Conservation (phyloP, 2,888 invertebrate genomes). For the Hofmannophila pseudospretella region DNA sequence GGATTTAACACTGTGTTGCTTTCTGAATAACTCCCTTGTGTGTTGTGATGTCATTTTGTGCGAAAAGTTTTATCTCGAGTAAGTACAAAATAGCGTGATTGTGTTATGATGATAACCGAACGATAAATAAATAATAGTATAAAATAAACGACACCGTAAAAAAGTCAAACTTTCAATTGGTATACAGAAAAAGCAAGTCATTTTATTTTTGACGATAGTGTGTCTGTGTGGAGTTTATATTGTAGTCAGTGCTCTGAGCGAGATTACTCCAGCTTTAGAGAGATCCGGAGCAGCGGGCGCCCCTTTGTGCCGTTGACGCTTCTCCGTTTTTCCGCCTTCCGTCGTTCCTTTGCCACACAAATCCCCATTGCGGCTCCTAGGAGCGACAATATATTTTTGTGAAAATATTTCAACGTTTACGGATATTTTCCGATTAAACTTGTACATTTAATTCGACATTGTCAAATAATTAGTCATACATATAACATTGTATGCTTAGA, state of each 20-base stretch:
- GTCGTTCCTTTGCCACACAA: constrained; percentile 45
- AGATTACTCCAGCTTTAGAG: constrained; percentile 45
- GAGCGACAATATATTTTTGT: constrained; percentile 11
- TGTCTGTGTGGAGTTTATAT: constrained; percentile 24
- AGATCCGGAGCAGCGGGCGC: constrained; percentile 40
- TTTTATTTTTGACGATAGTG: background rate
- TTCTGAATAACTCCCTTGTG: background rate
- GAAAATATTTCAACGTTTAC: constrained; percentile 5
- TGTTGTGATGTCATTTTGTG: background rate
- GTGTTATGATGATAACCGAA: no score
- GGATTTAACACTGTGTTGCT: background rate
- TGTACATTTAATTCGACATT: background rate
- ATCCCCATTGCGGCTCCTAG: constrained; percentile 41
- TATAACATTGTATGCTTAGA: no score
- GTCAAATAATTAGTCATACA: no score
- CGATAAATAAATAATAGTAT: no score
- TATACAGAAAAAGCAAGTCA: background rate
- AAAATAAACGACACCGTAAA: background rate
- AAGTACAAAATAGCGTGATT: background rate
- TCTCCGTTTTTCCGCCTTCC: constrained; percentile 41
- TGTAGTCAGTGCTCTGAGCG: constrained; percentile 33
- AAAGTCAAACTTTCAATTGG: constrained; percentile 2
- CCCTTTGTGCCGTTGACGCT: constrained; percentile 49
- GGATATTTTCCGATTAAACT: constrained; percentile 4
- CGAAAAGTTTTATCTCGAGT: background rate